Percentiles rank a stretch among this genome's conserved stretches.
Evolutionary conservation across 2,113 vertebrate species (phyloP).

Genomic region (Nibea albiflora): DNA sequence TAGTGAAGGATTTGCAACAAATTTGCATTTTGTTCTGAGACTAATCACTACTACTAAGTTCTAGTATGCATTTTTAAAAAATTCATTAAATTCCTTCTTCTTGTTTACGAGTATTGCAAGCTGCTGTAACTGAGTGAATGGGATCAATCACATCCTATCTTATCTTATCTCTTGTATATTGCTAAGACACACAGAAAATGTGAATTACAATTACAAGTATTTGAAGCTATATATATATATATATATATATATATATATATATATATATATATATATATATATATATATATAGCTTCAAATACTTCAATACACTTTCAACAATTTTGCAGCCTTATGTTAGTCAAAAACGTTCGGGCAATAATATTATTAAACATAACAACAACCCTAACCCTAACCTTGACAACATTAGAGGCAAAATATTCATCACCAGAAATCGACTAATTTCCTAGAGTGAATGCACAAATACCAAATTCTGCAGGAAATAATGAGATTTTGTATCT

Average conservation of each 20-base stretch:
- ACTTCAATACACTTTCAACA: neutral
- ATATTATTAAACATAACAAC: neutral
- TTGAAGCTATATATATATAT: neutral
- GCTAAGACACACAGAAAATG: neutral
- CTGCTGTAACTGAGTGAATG: too few species aligned
- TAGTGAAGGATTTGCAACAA: neutral
- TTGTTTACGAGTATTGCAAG: too few species aligned
- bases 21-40: neutral
- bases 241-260: too few species aligned
- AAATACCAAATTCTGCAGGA: neutral
- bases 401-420: neutral
- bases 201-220: neutral
- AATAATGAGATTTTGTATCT: neutral
- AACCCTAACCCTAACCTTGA: neutral
- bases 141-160: too few species aligned
- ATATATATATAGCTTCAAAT: too few species aligned
- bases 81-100: too few species aligned
- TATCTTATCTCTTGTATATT: neutral
- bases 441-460: neutral
- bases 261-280: too few species aligned
- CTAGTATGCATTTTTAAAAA: neutral
- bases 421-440: neutral
- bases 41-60: neutral
- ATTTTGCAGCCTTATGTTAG: neutral
- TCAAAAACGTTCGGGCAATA: neutral